These are phyloP conservation scores for Accipiter cooperii DNA, from an alignment of 2,113 vertebrate genomes.

Conservation along the genomic window DNA sequence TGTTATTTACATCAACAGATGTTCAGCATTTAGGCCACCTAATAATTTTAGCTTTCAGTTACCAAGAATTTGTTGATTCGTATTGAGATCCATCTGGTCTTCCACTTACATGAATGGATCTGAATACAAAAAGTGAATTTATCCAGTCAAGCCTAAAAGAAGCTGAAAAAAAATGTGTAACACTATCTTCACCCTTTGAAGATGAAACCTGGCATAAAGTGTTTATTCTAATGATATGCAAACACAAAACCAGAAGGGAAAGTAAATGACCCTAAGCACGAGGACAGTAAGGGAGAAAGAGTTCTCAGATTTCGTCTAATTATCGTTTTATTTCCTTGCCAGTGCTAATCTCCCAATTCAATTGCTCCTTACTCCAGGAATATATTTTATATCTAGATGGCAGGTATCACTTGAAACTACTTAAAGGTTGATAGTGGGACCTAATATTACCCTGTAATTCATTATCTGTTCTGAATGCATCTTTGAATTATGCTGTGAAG, in stretches of 20 bases:
- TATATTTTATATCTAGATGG: background rate
- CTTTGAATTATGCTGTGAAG: background rate
- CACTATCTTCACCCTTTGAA: conserved; percentile 44
- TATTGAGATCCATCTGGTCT: conserved; percentile 69
- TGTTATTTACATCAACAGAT: conserved; percentile 72
- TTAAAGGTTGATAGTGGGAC: background rate
- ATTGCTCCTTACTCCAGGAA: background rate
- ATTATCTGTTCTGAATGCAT: background rate
- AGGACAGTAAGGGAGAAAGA: background rate
- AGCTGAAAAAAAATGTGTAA: conserved; percentile 42
- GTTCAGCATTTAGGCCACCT: conserved; percentile 62
- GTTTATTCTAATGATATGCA: conserved; percentile 56
- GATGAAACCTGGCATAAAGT: conserved; percentile 30
- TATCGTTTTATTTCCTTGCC: background rate
- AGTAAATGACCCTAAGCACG: background rate
- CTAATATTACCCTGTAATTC: background rate
- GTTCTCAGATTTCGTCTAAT: background rate
- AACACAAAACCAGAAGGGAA: conserved; percentile 37
- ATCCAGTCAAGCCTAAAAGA: conserved; percentile 55
- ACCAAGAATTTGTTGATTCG: conserved; percentile 65
- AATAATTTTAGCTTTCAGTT: conserved; percentile 69
- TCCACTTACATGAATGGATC: conserved; percentile 43
- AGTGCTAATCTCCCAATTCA: background rate
- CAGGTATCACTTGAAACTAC: background rate
- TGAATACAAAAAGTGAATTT: conserved; percentile 70